Evolutionary conservation across 2,888 invertebrate genomes (phyloP).

Genomic region (Lithophane semibrunnea): DNA sequence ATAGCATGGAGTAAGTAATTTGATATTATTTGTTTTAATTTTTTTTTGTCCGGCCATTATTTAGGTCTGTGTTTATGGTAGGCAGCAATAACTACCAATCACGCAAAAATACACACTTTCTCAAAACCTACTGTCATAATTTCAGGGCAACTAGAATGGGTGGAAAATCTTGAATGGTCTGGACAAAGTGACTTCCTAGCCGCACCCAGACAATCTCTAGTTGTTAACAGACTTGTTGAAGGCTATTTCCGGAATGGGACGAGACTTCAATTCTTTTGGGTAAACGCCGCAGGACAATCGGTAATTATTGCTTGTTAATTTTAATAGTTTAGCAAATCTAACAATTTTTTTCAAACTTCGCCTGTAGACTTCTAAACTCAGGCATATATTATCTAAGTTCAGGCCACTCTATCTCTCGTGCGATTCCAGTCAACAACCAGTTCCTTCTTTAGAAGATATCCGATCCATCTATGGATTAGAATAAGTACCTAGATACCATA

Average conservation of each 20-base stretch:
- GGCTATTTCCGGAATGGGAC: constrained; percentile 93
- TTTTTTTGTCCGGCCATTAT: neutral
- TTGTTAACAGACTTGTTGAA: constrained; percentile 91
- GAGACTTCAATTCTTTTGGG: constrained; percentile 94
- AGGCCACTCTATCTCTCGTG: neutral
- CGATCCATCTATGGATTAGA: neutral
- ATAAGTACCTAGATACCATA: neutral
- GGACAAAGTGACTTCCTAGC: constrained; percentile 90
- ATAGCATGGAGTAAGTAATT: neutral
- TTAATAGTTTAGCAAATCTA: neutral
- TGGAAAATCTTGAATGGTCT: constrained; percentile 92
- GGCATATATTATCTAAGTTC: neutral
- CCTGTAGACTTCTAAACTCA: neutral
- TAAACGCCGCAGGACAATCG: constrained; percentile 95
- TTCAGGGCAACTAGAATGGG: constrained; percentile 94
- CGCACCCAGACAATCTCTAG: constrained; percentile 89
- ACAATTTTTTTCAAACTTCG: neutral
- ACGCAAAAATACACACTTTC: neutral
- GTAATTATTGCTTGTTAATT: constrained; percentile 81
- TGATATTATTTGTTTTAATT: too few relatives aligned
- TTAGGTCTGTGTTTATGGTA: too few relatives aligned
- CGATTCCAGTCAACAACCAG: neutral
- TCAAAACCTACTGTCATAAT: constrained; percentile 3
- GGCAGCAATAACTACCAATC: neutral
- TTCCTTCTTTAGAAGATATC: neutral